Evolutionary conservation across 2,797 vertebrate species (phyloP), one percentile per base, ranked within the genome.

Genomic region (Phaenicophaeus curvirostris): DNA sequence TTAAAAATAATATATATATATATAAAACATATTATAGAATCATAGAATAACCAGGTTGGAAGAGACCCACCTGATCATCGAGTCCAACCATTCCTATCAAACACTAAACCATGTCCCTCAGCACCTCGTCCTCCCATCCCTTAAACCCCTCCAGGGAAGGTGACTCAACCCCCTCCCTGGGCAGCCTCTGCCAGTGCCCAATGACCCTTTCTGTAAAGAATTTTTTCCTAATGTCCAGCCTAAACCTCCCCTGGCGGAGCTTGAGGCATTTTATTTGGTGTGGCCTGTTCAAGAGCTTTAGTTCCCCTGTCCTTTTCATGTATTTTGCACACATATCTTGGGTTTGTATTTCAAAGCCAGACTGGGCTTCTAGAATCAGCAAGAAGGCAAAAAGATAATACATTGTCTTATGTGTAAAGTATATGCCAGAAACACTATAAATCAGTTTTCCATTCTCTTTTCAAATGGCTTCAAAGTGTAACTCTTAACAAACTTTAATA

Each of bases 271-370:
- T 79, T 39, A 89, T 74, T 77, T 30, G 42, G 25, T 28, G 9
- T 15, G 46, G 31, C 13, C 14, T 54, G 35, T 76, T 53, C 33
- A 58, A 77, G 51, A 42, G 8, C 18, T 88, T 87, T n/a, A 53
- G 2, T 11, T 21, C 4, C 6, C 17, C 78, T 53, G 15, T 48
- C 12, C 23, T 71, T 71, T 82, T 55, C 13, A 16, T 37, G 20
- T 0, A 15, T 55, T 80, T 76, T 51, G 4, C 21, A 24, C 5
- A 14, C 1, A 0, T n/a, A 24, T 61, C 85, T 44, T 72, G 66
- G 37, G 21, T 58, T 59, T 92, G 46, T 89, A 50, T 89, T 83
- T 69, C 68, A 84, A 83, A 85, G 58, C 19, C 30, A 46, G 20
- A 67, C 3, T 50, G 24, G 7, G 13, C n/a, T 87, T 90, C 46